Percentiles rank a stretch among this genome's conserved stretches.
Conservation (phyloP, 1,140 invertebrate species). For the Drosophila quadrilineata region DNA sequence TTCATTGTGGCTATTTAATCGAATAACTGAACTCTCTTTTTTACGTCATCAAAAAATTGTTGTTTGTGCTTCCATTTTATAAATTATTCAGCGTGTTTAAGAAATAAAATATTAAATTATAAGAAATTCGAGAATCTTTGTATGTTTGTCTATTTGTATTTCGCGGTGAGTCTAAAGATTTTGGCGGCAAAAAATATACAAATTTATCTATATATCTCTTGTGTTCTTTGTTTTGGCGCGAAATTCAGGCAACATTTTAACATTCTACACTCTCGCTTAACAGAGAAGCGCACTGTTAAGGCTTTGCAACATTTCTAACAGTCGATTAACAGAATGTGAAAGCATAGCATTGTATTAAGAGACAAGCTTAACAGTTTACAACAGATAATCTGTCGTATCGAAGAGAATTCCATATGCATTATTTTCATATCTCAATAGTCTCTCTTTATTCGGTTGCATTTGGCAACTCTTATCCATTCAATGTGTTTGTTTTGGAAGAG, state of each 20-base stretch:
- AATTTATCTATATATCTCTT: background rate
- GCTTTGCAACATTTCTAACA: slow-evolving; percentile 5
- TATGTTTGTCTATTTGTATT: slow-evolving; percentile 26
- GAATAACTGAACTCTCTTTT: slow-evolving; percentile 44
- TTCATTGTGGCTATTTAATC: slow-evolving; percentile 56
- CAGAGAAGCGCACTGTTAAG: background rate
- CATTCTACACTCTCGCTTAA: background rate
- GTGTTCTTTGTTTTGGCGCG: slow-evolving; percentile 37
- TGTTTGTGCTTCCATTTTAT: slow-evolving; percentile 18
- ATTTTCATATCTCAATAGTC: no score
- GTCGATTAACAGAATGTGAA: background rate
- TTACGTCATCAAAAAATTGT: slow-evolving; percentile 40
- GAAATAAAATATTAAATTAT: slow-evolving; percentile 56
- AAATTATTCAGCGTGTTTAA: slow-evolving; percentile 56
- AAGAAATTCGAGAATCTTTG: slow-evolving; percentile 36
- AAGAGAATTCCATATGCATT: no score
- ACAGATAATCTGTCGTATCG: no score
- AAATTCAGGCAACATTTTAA: slow-evolving; percentile 44
- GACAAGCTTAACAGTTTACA: background rate
- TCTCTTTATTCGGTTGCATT: no score
- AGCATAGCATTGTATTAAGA: no score
- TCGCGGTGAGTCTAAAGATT: slow-evolving; percentile 59
- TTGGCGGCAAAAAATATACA: slow-evolving; percentile 48
- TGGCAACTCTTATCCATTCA: slow-evolving; percentile 1
- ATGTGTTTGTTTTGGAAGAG: slow-evolving; percentile 18